Base-by-base conservation (phyloP, 2,113 vertebrate species). In the Turdus rufiventris region DNA sequence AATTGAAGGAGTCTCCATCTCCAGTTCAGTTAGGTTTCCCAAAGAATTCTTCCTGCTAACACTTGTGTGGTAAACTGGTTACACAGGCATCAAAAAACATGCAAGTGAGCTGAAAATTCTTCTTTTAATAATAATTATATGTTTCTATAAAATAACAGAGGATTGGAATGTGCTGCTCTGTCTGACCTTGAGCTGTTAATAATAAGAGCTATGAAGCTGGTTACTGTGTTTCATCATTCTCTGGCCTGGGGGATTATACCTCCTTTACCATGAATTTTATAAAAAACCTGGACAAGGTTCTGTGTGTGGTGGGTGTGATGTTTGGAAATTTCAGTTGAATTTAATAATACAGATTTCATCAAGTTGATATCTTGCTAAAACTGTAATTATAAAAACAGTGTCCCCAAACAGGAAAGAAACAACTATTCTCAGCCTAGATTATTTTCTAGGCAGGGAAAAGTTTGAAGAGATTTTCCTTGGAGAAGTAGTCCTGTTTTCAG, bases 1-100 rank as follows among this genome's bases (percentile, higher is more conserved):
- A 60, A 4, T 12, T 0, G 0, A 43, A 86, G 4, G 8, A 48
- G 5, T 51, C 28, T 74, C 20, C 29, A 43, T n/a, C 29, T 74
- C 47, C 28, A 40, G n/a, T 56, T 80, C 6, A 47, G 8, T 50
- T 51, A 43, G 15, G 51, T 14, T n/a, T 74, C 40, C 18, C 31
- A 33, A 3, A 3, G 4, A 47, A 36, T 50, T 82, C 26, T 70
- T 9, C 20, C 26, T 36, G 10, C 56, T 23, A 91, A 33, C 0
- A 0, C 12, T 72, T 88, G 3, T 43, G 19, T 45, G 34, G 14
- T 43, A 34, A 88, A 31, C 13, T 12, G 4, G 19, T 76, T 60
- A 58, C 47, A 33, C 1, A 58, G 38, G 33, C 6, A 73, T 5
- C 14, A 73, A 79, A 79, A 70, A 58, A 7, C 2, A 45, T 21